phyloP scores from a whole-genome alignment of 2,113 vertebrate genomes.

The Mesitornis unicolor region DNA sequence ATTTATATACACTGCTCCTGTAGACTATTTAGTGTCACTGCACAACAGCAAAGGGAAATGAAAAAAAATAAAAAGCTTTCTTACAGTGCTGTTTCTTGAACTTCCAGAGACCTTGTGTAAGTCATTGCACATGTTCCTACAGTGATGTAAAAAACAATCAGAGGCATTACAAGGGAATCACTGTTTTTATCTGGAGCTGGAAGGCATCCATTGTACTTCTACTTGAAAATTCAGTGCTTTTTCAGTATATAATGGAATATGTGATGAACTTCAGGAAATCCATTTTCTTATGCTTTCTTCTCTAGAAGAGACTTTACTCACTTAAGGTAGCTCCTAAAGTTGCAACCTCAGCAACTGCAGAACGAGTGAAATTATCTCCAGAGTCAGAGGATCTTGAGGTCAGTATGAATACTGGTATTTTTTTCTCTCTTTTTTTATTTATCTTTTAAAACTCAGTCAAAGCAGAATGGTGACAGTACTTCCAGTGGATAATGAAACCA shows the following conservation, averaged over 20 bases:
- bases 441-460: neutral
- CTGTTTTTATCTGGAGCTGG: neutral
- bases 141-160: neutral
- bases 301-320: slow-evolving; percentile 89
- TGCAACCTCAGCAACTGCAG: slow-evolving; percentile 57
- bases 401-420: slow-evolving; percentile 48
- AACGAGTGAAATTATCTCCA: slow-evolving; percentile 70
- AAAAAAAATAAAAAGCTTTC: neutral
- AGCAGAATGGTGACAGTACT: neutral
- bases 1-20: neutral
- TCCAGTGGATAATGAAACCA: neutral
- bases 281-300: slow-evolving; percentile 20
- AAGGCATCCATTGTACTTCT: neutral
- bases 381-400: slow-evolving; percentile 89
- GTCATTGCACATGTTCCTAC: neutral
- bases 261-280: neutral
- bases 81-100: neutral
- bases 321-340: slow-evolving; percentile 86
- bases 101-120: neutral
- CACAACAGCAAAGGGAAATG: neutral
- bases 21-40: neutral
- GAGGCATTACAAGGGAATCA: neutral
- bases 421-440: neutral
- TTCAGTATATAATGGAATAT: neutral
- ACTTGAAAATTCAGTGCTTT: neutral